Conservation (phyloP, 2,113 vertebrate species). For the Hemiprocne comata region DNA sequence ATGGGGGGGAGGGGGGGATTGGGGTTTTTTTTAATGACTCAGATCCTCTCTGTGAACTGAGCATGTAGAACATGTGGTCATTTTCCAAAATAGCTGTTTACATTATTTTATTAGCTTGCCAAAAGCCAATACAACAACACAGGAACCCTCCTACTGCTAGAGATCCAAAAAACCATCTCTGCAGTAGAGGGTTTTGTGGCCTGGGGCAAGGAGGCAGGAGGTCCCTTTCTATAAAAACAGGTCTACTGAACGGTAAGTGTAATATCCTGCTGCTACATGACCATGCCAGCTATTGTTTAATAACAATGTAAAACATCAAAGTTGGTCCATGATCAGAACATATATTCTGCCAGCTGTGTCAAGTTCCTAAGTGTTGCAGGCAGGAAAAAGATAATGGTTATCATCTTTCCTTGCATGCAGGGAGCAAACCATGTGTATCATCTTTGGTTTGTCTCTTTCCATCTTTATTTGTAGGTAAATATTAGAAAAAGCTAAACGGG, state of each 20-base stretch:
- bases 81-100: slow-evolving; percentile 2
- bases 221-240: not conserved
- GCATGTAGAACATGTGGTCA: not conserved
- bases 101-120: slow-evolving; percentile 4
- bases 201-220: slow-evolving; percentile 37
- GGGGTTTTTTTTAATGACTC: not conserved
- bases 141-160: slow-evolving; percentile 5
- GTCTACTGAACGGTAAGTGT: slow-evolving; percentile 22
- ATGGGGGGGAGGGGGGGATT: too few species aligned
- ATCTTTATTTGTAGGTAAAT: not conserved
- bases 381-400: not conserved
- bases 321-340: not conserved
- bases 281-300: slow-evolving; percentile 29
- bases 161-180: not conserved
- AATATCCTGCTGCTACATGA: not conserved
- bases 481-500: not conserved
- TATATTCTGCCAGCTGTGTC: not conserved
- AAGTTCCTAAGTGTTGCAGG: slow-evolving; percentile 8
- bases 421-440: not conserved
- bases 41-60: not conserved
- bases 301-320: slow-evolving; percentile 35
- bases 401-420: not conserved
- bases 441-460: not conserved
- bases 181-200: not conserved
- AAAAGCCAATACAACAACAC: not conserved